Conservation (phyloP, 2,113 vertebrate genomes). For the Crotophaga sulcirostris region DNA sequence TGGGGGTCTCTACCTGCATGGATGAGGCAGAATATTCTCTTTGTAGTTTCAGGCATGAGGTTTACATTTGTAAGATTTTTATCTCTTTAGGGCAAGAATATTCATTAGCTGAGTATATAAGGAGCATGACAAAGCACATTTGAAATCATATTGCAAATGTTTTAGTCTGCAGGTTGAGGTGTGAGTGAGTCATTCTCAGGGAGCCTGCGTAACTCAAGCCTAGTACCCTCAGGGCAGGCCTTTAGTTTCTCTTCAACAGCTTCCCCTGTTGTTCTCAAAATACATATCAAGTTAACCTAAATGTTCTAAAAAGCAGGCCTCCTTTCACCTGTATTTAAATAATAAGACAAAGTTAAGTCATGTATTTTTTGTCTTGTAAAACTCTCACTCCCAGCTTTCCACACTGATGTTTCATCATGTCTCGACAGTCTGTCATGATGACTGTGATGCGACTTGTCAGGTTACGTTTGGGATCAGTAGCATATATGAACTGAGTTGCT, state of each 20-base stretch:
- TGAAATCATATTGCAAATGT: not conserved
- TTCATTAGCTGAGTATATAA: not conserved
- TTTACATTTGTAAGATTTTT: not conserved
- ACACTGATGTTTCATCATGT: not conserved
- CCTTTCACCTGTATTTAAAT: not conserved
- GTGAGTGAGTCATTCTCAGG: not conserved
- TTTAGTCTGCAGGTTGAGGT: not conserved
- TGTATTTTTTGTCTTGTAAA: not conserved
- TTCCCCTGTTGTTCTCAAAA: not conserved
- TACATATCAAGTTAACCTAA: not conserved
- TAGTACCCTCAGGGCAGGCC: not conserved
- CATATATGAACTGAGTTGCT: not conserved
- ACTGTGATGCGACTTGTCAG: not conserved
- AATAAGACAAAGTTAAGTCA: not conserved
- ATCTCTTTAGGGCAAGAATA: not conserved
- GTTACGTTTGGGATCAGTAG: rapidly evolving
- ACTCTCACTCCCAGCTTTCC: rapidly evolving
- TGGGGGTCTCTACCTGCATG: not conserved
- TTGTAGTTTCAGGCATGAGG: not conserved
- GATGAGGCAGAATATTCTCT: not conserved
- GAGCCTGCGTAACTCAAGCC: not conserved
- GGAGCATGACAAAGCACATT: not conserved
- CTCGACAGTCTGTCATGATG: not conserved
- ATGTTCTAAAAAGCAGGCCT: not conserved
- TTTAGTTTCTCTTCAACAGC: not conserved